Conservation (phyloP, 2,113 vertebrate species). For the Hypanus sabinus region DNA sequence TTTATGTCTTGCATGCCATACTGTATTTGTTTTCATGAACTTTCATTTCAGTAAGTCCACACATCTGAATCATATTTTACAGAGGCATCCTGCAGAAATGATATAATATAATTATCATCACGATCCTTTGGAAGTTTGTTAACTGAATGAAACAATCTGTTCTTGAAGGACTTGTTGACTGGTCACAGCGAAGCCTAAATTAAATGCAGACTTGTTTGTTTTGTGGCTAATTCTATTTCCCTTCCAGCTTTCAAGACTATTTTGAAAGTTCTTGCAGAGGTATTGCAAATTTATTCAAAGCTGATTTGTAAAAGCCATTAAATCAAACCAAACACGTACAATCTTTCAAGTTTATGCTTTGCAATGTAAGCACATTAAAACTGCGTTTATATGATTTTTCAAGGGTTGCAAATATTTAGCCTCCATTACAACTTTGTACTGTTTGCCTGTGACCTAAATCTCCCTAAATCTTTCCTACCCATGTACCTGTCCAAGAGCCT, state of each 20-base stretch:
- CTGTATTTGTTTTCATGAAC: constrained; percentile 30
- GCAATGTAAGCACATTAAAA: not conserved
- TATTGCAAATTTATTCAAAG: not conserved
- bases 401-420: constrained; percentile 10
- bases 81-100: constrained; percentile 9
- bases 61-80: constrained; percentile 36
- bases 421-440: not conserved
- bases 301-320: too few species aligned
- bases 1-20: not conserved
- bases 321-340: not conserved
- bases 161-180: not conserved
- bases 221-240: not conserved
- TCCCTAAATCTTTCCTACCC: too few species aligned
- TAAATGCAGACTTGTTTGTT: constrained; percentile 24
- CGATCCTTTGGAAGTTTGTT: constrained; percentile 14
- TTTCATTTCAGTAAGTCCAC: not conserved
- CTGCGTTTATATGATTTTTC: not conserved
- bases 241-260: not conserved
- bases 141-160: constrained; percentile 27
- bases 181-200: constrained; percentile 13
- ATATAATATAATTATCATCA: constrained; percentile 30
- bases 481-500: too few species aligned
- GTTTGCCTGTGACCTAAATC: too few species aligned
- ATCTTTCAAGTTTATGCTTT: not conserved
- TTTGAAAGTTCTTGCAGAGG: not conserved